phyloP scores from a whole-genome alignment of 1,140 invertebrate species.

The Eciton burchellii region DNA sequence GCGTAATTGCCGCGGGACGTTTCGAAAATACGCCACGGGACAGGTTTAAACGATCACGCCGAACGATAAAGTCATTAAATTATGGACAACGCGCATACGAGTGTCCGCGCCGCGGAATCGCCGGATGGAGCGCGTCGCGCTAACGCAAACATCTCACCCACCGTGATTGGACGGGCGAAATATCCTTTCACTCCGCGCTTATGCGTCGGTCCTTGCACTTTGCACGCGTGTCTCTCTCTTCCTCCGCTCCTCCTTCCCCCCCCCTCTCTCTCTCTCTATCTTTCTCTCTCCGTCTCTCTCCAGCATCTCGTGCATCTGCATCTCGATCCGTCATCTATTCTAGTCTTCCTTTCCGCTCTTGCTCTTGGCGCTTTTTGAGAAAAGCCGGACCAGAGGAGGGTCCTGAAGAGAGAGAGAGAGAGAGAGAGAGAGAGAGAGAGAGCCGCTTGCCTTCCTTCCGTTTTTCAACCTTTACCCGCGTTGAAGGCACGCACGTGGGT shows the following conservation, averaged over 20 bases:
- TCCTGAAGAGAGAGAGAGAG: too few relatives aligned
- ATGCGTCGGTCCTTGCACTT: constrained; percentile 44
- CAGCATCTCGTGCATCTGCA: constrained; percentile 15
- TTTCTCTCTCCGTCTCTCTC: constrained; percentile 15
- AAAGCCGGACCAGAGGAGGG: too few relatives aligned
- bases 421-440: too few relatives aligned
- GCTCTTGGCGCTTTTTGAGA: neutral
- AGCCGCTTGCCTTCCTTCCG: neutral
- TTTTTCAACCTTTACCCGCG: neutral
- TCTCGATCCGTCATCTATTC: constrained; percentile 19
- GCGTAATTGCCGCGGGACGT: neutral
- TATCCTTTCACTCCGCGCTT: constrained; percentile 69
- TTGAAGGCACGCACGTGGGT: constrained; percentile 64
- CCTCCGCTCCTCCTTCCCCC: neutral
- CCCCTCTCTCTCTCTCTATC: neutral
- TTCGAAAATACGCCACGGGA: constrained; percentile 45
- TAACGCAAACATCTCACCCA: constrained; percentile 75
- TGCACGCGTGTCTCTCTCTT: constrained; percentile 26
- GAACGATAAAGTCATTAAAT: constrained; percentile 75
- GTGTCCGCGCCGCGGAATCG: constrained; percentile 67
- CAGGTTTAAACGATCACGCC: constrained; percentile 56
- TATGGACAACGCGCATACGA: constrained; percentile 63
- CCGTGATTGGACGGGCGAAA: constrained; percentile 60
- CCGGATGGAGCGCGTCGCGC: constrained; percentile 62
- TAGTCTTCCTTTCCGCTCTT: neutral